Evolutionary conservation across 2,797 vertebrate genomes (phyloP), one percentile per base, ranked within the genome.

Genomic region (Pseudochromis fuscus): DNA sequence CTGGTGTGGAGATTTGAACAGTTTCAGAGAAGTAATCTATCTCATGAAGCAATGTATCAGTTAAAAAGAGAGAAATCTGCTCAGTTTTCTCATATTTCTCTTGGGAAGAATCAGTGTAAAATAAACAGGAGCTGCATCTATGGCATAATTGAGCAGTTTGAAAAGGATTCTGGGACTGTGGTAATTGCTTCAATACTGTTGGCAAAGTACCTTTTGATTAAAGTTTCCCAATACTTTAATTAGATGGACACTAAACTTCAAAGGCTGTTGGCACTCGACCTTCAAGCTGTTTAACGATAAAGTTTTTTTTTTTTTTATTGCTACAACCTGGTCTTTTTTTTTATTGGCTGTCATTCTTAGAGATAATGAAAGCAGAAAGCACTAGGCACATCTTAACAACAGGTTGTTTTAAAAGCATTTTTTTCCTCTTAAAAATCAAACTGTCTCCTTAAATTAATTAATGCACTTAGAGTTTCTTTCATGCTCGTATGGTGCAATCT

Each of bases 151-250:
- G 18, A 79, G n/a, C 28, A 62, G 50, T 79, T 61, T 76, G 40
- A 68, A 80, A 72, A 65, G 18, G 40, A 72, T 37, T 64, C 48
- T 33, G 16, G 59, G 33, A 67, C 50, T 69, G 35, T 57, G 24
- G 50, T 81, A 76, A 81, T 63, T 73, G 52, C 46, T 77, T 74
- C 81, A 73, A 31, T 50, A 21, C 28, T 63, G 21, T 67, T 75
- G 72, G 40, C 23, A 65, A 82, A 79, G 45, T 64, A 69, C 12
- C 37, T 56, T 81, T 73, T 75, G 45, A 77, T 79, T 77, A 49
- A 73, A 72, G 45, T 78, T 77, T 79, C 77, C 30, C 55, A 72
- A 68, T 77, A 59, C 23, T 60, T 72, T 64, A 65, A 79, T 67
- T 68, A 57, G 48, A 69, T 67, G 38, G 56, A 67, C 37, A 40